Base-by-base conservation (phyloP, 64 coral and sea anemone genomes). In the Pachyseris speciosa region DNA sequence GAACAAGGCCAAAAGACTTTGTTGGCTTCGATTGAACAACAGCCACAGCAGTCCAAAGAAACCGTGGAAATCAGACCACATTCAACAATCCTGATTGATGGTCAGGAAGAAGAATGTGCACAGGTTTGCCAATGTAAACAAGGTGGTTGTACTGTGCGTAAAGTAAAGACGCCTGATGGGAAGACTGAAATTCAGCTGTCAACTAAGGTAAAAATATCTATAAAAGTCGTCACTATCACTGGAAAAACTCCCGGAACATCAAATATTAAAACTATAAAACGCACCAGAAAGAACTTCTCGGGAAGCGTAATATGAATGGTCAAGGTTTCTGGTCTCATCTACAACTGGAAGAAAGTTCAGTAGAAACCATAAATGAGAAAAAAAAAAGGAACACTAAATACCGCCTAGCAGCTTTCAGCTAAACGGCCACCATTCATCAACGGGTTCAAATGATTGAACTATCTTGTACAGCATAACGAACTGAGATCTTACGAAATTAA, bases 121-220 rank as follows among this genome's bases (percentile, higher is more conserved):
- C 57, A 81, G 53, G 77, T 36, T 11, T 81, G 77, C 55, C 20
- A 63, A 81, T 40, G 33, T 4, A 81, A 81, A 63, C 36, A n/a
- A 15, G 51, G 33, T 5, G 77, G 48, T 10, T 33, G 20, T 9
- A 61, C 77, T 39, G 77, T 81, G 22, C 9, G 9, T 20, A 63
- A 60, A 19, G 9, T 40, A 40, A 17, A 41, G 19, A 61, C 20
- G 50, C 5, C 52, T 15, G 77, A 37, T 12, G 77, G 77, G 9
- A 81, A 61, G 77, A 39, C 16, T 39, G 51, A 61, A 34, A 40
- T 63, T 81, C 17, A 63, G 22, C 77, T 81, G 9, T n/a, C 17
- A 38, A 81, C 53, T 2, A 40, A 81, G 51, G 77, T 81, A 11
- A 37, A 30, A 51, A 30, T 1, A 37, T 20, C 36, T 38, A 10